Percentiles rank a stretch among this genome's conserved stretches.
These are phyloP conservation scores for Rhabdornis inornatus DNA, from an alignment of 2,113 vertebrate genomes.

Conservation along the genomic window DNA sequence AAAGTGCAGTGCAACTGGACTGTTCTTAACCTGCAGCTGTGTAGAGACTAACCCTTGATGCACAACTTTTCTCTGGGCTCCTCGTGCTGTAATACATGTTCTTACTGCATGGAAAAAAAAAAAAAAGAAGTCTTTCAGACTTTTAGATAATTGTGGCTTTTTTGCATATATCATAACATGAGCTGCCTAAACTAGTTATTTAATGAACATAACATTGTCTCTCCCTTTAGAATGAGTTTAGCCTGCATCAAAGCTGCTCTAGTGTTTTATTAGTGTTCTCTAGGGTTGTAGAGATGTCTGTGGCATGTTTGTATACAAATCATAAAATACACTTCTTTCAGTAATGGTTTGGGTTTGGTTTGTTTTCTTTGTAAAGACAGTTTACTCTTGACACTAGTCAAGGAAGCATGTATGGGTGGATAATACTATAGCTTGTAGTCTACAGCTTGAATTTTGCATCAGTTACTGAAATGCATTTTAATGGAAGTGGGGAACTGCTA, in stretches of 20 bases:
- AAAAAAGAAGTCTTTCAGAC: background rate
- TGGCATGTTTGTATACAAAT: slow-evolving; percentile 54
- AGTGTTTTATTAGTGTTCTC: slow-evolving; percentile 43
- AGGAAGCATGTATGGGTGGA: slow-evolving; percentile 24
- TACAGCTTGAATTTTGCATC: slow-evolving; percentile 38
- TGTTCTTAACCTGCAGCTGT: slow-evolving; percentile 24
- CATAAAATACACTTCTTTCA: slow-evolving; percentile 36
- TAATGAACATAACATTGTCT: slow-evolving; percentile 5
- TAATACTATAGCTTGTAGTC: background rate
- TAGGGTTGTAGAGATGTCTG: slow-evolving; percentile 51
- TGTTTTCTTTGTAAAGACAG: background rate
- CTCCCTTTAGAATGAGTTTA: slow-evolving; percentile 22
- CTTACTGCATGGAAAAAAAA: slow-evolving; percentile 11
- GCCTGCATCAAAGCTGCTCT: slow-evolving; percentile 31
- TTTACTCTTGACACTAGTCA: slow-evolving; percentile 27
- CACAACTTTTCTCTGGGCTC: background rate
- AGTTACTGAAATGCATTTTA: slow-evolving; percentile 56
- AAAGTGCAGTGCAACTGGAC: background rate
- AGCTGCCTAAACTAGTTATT: slow-evolving; percentile 30
- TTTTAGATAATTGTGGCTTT: background rate
- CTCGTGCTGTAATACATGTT: background rate
- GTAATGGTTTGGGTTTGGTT: background rate
- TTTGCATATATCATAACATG: slow-evolving; percentile 22
- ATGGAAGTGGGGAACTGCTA: slow-evolving; percentile 26
- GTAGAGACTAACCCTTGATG: background rate